Conservation (phyloP, 2,113 vertebrate genomes). For the western clawed frog (Xenopus tropicalis) region UCB_Xtro_10.0 CM004446.2:93941001-93941500, state of each 20-base stretch:
- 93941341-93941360: conserved; percentile 86
- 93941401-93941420: conserved; percentile 88
- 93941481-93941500: conserved; percentile 92
- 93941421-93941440: conserved; percentile 92
- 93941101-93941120: not conserved
- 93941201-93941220: conserved; percentile 72
- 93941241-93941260: conserved; percentile 67
- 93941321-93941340: conserved; percentile 83
- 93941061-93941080: conserved; percentile 25
- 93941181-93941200: conserved; percentile 73
- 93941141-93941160: conserved; percentile 17
- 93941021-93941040: not conserved
- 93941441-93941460: conserved; percentile 97
- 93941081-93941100: conserved; percentile 3
- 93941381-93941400: conserved; percentile 71
- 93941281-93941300: conserved; percentile 88
- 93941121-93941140: not conserved
- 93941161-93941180: conserved; percentile 52
- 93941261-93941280: conserved; percentile 78
- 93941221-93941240: conserved; percentile 75
- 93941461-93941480: conserved; percentile 92
- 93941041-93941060: conserved; percentile 14
- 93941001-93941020: not conserved
- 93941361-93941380: conserved; percentile 75
- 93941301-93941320: conserved; percentile 88